Evolutionary conservation across 2,888 invertebrate genomes (phyloP), one percentile per base, ranked within the genome.

Genomic region (Drosophila rubida): DNA sequence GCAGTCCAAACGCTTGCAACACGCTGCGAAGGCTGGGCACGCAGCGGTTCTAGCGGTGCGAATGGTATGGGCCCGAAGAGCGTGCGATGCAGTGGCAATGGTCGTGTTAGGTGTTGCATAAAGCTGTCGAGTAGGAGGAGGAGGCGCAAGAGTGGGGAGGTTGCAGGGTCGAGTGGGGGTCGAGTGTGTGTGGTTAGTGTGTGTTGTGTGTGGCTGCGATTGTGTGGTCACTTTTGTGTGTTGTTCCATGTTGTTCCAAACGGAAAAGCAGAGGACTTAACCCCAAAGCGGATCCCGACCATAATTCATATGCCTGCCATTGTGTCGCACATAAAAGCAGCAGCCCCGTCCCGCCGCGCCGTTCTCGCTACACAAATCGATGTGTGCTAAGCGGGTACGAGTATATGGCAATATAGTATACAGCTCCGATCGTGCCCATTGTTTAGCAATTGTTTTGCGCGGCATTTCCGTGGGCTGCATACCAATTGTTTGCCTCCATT

Each of bases 31-130:
- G 83, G 74, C 75, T 81, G 85, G 48, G 80, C 77, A 54, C 66
- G 78, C 42, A 81, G 58, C 42, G 89, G 84, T 59, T 81, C 78
- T 67, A 85, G 75, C 74, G 86, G 89, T 86, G 82, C 74, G 74
- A 77, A 78, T 83, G 83, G 78, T 63, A 85, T 78, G 75, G 88
- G 79, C 81, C 78, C 86, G 65, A 89, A 80, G 53, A 84, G 66
- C 35, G 86, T 85, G 77, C 89, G 90, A 78, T 83, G 88, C 78
- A 88, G 75, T 81, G 81, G 88, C 78, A 78, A 75, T 80, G 89
- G 84, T 22, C 84, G 78, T 84, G 88, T 89, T 88, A 85, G 64
- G 68, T 89, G 89, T 84, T 87, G 85, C 83, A 89, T 85, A 78
- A 88, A 87, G 88, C 90, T 90, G 82, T 65, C 41, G 51, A 59